phyloP scores from a whole-genome alignment of 2,797 vertebrate genomes.

The Anolis apletophallus region DNA sequence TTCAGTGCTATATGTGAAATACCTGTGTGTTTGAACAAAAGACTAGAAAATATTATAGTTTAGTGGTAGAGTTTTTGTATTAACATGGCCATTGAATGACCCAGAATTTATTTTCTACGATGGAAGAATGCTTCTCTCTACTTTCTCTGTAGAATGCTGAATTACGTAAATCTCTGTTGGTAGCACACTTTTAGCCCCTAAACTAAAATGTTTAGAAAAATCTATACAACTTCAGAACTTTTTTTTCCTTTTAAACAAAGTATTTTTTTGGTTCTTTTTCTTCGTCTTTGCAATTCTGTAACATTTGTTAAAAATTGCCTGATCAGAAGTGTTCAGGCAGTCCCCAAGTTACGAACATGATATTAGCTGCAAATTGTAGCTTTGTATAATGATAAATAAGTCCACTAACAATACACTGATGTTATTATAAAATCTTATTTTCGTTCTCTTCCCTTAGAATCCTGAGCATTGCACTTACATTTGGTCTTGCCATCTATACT shows the following conservation, averaged over 20 bases:
- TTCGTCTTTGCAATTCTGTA: not conserved
- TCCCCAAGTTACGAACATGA: no score
- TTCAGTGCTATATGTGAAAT: not conserved
- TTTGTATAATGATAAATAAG: not conserved
- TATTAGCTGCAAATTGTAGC: no score
- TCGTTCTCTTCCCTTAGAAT: not conserved
- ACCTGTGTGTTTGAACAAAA: not conserved
- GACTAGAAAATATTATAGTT: not conserved
- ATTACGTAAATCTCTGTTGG: not conserved
- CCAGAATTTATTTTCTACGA: not conserved
- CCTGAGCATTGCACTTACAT: not conserved
- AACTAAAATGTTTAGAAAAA: not conserved
- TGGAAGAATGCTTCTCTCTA: not conserved
- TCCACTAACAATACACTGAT: no score
- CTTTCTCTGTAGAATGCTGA: not conserved
- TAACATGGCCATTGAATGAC: not conserved
- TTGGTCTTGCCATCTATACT: not conserved
- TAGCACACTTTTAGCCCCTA: not conserved
- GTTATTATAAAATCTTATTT: not conserved
- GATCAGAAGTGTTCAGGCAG: not conserved
- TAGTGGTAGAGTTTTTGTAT: not conserved
- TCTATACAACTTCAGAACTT: not conserved
- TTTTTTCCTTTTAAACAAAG: not conserved
- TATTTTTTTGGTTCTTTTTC: not conserved
- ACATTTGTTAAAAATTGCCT: not conserved